Conservation (phyloP, 2,797 vertebrate species). For the Vultur gryphus region DNA sequence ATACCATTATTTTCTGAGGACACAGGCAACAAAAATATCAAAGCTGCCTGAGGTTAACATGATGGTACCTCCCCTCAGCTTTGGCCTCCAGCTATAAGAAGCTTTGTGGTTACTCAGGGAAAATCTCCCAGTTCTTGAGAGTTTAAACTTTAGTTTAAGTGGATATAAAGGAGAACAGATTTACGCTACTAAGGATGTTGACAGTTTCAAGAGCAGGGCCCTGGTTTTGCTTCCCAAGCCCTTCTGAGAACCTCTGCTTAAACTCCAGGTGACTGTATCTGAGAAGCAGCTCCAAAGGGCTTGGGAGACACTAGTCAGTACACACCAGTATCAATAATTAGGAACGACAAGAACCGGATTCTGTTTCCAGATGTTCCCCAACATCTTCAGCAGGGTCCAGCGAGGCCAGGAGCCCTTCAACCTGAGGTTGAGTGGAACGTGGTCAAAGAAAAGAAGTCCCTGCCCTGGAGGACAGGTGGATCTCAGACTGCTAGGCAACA, state of each 20-base stretch:
- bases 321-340: neutral
- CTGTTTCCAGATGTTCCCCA: neutral
- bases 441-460: neutral
- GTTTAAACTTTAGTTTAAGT: neutral
- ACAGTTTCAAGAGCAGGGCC: neutral
- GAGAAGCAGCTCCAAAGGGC: neutral
- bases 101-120: slow-evolving; percentile 4
- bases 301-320: neutral
- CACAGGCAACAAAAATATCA: slow-evolving; percentile 1
- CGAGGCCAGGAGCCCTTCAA: neutral
- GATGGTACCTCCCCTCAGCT: neutral
- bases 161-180: neutral
- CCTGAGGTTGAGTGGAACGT: neutral
- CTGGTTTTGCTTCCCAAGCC: neutral
- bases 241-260: neutral
- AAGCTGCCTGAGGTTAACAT: slow-evolving; percentile 4
- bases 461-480: fast-evolving
- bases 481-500: neutral
- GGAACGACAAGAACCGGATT: neutral
- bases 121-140: neutral
- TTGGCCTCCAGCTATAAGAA: neutral
- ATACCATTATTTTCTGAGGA: slow-evolving; percentile 18
- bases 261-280: neutral
- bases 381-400: neutral
- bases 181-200: neutral